A percentile compares a stretch with the other conserved stretches of the same genome.
Conservation (phyloP, 2,888 invertebrate genomes). For the Odontocolon sp. region DNA sequence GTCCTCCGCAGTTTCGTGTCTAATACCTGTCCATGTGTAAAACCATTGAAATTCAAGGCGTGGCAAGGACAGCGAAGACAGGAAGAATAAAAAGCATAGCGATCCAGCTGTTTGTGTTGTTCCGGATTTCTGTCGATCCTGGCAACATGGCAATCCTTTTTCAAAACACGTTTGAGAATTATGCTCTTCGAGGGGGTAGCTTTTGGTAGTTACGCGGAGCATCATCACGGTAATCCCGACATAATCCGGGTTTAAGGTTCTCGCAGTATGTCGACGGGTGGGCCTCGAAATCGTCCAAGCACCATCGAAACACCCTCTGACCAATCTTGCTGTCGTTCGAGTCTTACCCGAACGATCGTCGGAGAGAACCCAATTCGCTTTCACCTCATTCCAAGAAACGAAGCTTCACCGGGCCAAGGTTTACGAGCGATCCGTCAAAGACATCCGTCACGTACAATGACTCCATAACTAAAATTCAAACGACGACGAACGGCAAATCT, state of each 20-base stretch:
- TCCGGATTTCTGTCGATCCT: too few species aligned
- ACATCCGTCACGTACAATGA: conserved; percentile 77
- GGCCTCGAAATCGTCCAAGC: conserved; percentile 32
- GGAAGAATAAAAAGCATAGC: too few species aligned
- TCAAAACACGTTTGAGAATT: neutral
- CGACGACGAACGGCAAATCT: conserved; percentile 58
- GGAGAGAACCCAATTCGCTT: conserved; percentile 65
- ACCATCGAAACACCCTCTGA: neutral
- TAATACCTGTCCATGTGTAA: conserved; percentile 41
- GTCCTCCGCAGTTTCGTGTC: conserved; percentile 24
- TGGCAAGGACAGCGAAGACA: too few species aligned
- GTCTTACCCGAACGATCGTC: conserved; percentile 9
- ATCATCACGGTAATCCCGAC: conserved; percentile 70
- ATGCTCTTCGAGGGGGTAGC: neutral
- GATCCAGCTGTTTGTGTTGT: too few species aligned
- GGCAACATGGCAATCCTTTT: neutral
- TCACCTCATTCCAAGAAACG: conserved; percentile 62
- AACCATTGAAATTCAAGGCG: neutral
- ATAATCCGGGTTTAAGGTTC: conserved; percentile 74
- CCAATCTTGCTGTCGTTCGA: neutral
- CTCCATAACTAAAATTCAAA: conserved; percentile 69
- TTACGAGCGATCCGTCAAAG: conserved; percentile 79
- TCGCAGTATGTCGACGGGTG: conserved; percentile 71
- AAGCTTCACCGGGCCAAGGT: conserved; percentile 66
- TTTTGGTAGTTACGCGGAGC: conserved; percentile 9